These are phyloP conservation scores for Telmatherina bonti DNA, from an alignment of 2,797 vertebrate species.

Conservation along the genomic window DNA sequence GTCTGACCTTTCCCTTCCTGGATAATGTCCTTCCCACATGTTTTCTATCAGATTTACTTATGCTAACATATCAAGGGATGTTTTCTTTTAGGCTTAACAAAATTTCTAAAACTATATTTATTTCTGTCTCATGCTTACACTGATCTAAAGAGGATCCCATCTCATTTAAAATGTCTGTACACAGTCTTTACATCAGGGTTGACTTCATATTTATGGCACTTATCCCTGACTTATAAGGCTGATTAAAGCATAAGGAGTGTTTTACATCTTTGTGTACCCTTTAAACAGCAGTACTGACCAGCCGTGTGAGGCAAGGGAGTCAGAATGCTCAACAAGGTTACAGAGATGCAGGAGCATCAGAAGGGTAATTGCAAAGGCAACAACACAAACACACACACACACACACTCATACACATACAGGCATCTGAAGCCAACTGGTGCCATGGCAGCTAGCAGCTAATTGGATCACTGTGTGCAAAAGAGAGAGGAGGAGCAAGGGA, in stretches of 20 bases:
- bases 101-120: not conserved
- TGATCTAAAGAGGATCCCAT: too few relatives aligned
- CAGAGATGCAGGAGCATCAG: constrained; percentile 76
- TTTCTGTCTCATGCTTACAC: too few relatives aligned
- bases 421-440: constrained; percentile 77
- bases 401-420: constrained; percentile 17
- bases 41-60: not conserved
- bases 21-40: not conserved
- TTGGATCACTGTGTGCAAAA: constrained; percentile 82
- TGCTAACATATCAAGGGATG: not conserved
- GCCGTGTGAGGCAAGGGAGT: constrained; percentile 51
- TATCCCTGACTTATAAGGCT: constrained; percentile 19
- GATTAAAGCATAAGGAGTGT: constrained; percentile 43
- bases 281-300: constrained; percentile 39
- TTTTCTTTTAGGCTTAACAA: not conserved
- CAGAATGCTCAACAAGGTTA: constrained; percentile 68
- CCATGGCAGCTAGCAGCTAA: constrained; percentile 78
- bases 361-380: constrained; percentile 75
- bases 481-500: constrained; percentile 71
- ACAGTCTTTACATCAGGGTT: too few relatives aligned
- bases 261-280: constrained; percentile 33
- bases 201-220: too few relatives aligned
- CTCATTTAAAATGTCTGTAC: too few relatives aligned
- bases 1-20: not conserved
- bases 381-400: constrained; percentile 44